Evolutionary conservation across 1,140 invertebrate genomes (phyloP), one percentile per base, ranked within the genome.

Genomic region (Druon quercuslanigerum): DNA sequence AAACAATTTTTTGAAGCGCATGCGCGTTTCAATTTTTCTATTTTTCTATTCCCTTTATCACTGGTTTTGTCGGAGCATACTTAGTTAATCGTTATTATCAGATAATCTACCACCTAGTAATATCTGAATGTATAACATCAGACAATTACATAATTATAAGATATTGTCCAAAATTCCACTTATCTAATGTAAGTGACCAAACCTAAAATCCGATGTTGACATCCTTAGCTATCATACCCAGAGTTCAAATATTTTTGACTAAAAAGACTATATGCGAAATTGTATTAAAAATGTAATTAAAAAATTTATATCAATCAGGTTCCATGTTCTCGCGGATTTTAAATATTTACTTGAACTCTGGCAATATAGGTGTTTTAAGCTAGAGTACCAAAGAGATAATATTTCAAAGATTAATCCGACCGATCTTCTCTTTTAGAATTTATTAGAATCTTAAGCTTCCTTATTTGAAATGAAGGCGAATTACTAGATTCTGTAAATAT

Each of bases 111-210:
- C 5, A 9, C 7, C 60, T 66, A 66, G 40, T 33, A 60, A 60
- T 25, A 60, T 60, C 57, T 20, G 20, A 60, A 25, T 13, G 33
- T 60, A 66, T 66, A 66, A 66, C 60, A 66, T 66, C 83, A 86
- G 84, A 86, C 82, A 80, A 81, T 84, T 70, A 79, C 72, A 74
- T 77, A 72, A 72, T 76, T 46, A 74, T 60, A 79, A 85, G 84
- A 86, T 86, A 87, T 87, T 87, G 85, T 87, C 85, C 80, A 79
- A 86, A 84, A 82, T 82, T 80, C 74, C 82, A 74, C 73, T 80
- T 82, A 46, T 40, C 66, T 77, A 77, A 51, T 60, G 51, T 76
- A 51, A 52, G 20, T 75, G 40, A 50, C 20, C 73, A 52, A 71
- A 75, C 33, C 73, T 75, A 54, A 52, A 70, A 50, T 74, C 71